These are phyloP conservation scores for Drosophila buzzatii DNA, from an alignment of 2,888 invertebrate species.

Conservation along the genomic window DNA sequence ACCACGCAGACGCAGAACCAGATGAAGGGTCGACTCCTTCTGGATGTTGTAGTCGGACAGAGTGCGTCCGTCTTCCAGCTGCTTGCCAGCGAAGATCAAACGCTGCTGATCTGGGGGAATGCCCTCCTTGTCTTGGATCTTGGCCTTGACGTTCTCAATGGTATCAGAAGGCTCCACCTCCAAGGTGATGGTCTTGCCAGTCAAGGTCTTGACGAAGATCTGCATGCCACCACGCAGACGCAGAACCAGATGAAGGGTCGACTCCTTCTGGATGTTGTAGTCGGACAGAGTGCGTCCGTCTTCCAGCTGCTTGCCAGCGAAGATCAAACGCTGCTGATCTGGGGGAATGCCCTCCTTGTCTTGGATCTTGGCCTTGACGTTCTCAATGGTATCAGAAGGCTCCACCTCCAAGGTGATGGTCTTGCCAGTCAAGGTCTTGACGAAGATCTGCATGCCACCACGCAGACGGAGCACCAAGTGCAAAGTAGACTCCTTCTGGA, in stretches of 20 bases:
- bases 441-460: conserved; percentile 63
- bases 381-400: conserved; percentile 44
- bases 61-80: conserved; percentile 46
- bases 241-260: conserved; percentile 57
- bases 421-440: conserved; percentile 76
- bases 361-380: conserved; percentile 11
- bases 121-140: conserved; percentile 65
- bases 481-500: conserved; percentile 69
- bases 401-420: conserved; percentile 67
- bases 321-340: conserved; percentile 78
- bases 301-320: conserved; percentile 72
- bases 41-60: conserved; percentile 50
- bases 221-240: conserved; percentile 79
- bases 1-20: conserved; percentile 50
- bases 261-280: conserved; percentile 63
- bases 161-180: conserved; percentile 65
- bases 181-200: conserved; percentile 77
- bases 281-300: conserved; percentile 70
- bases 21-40: conserved; percentile 51
- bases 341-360: conserved; percentile 70
- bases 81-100: conserved; percentile 50
- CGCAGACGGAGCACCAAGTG: conserved; percentile 57
- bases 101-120: conserved; percentile 57
- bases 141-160: conserved; percentile 46
- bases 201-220: conserved; percentile 68